Percentiles rank a stretch among this genome's conserved stretches.
These are phyloP conservation scores for Poicephalus meyeri DNA, from an alignment of 2,113 vertebrate genomes.

Conservation along the genomic window DNA sequence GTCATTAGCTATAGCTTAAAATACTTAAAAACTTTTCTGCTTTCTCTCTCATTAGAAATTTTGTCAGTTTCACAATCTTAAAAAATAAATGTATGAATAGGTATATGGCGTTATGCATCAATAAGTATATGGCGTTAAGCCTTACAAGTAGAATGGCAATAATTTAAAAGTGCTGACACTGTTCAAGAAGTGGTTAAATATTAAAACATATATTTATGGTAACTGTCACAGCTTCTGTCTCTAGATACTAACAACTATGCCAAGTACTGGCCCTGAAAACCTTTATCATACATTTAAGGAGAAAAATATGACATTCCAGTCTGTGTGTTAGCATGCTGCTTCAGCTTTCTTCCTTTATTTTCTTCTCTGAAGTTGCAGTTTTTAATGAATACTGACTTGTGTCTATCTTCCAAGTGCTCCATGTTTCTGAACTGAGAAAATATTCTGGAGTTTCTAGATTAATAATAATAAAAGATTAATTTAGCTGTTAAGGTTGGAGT, in stretches of 20 bases:
- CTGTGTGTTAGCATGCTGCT: neutral
- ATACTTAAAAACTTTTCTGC: neutral
- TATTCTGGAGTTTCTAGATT: neutral
- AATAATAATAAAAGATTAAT: neutral
- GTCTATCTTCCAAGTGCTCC: neutral
- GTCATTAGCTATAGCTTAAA: neutral
- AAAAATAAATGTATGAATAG: neutral
- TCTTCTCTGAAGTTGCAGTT: neutral
- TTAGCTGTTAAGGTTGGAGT: neutral
- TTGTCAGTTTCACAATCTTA: neutral
- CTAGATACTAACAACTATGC: neutral
- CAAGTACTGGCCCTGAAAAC: neutral
- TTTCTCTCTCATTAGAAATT: neutral
- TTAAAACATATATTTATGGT: neutral
- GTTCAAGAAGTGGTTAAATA: neutral
- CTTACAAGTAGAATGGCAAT: neutral
- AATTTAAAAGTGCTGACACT: neutral
- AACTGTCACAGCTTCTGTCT: neutral
- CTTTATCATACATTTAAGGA: neutral
- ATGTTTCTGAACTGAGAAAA: neutral
- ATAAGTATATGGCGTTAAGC: fast-evolving
- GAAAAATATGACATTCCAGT: neutral
- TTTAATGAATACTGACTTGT: neutral
- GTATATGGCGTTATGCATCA: neutral
- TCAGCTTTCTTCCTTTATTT: neutral